These are phyloP conservation scores for Cherax destructor DNA, from an alignment of 1,140 invertebrate species.

Conservation along the genomic window DNA sequence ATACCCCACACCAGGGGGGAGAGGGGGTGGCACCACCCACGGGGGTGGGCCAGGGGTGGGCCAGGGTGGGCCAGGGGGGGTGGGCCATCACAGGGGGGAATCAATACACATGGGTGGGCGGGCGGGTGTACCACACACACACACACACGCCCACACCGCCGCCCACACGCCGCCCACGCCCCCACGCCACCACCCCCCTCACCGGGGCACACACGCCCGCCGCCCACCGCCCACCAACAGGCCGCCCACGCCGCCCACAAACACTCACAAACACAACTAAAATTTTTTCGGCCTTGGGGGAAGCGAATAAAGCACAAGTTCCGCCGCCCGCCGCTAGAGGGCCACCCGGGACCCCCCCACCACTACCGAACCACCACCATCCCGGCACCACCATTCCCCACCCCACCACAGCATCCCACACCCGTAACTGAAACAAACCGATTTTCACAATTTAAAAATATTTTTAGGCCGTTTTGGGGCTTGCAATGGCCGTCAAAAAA, in stretches of 20 bases:
- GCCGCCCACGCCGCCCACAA: neutral
- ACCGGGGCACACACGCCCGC: constrained; percentile 2
- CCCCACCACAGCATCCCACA: neutral
- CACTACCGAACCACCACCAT: neutral
- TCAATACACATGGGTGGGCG: constrained; percentile 27
- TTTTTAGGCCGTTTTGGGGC: too few relatives aligned
- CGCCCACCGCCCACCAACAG: constrained; percentile 10
- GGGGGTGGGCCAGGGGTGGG: neutral
- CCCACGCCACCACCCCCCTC: neutral
- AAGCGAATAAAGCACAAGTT: constrained; percentile 36
- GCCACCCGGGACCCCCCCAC: neutral
- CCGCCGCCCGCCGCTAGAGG: constrained; percentile 28
- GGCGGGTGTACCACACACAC: neutral
- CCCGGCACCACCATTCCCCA: neutral
- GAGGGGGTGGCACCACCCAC: too few relatives aligned
- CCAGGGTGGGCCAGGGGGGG: neutral
- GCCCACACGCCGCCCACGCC: neutral
- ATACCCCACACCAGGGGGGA: too few relatives aligned
- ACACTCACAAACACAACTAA: constrained; percentile 16
- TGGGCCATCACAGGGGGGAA: neutral
- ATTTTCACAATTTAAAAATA: too few relatives aligned
- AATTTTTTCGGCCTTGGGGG: constrained; percentile 38
- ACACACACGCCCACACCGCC: neutral
- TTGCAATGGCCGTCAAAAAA: too few relatives aligned
- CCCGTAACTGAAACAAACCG: too few relatives aligned